Conservation (phyloP, 2,888 invertebrate species). For the Lampropteryx suffumata region DNA sequence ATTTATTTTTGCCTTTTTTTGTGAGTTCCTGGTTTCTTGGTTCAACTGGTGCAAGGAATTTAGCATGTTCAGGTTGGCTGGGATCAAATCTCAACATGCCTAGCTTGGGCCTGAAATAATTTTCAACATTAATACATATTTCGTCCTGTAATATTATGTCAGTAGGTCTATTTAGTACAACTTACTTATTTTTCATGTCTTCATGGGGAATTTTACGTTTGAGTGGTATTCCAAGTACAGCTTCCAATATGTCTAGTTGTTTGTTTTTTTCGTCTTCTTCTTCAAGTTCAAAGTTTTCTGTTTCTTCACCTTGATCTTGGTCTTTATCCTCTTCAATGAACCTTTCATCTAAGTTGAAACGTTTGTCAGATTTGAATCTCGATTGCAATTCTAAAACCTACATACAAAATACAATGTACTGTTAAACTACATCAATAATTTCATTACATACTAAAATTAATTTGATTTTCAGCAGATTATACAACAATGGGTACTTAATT, state of each 20-base stretch:
- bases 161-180: no score
- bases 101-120: slow-evolving; percentile 57
- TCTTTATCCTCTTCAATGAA: slow-evolving; percentile 84
- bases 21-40: slow-evolving; percentile 46
- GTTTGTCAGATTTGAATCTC: slow-evolving; percentile 88
- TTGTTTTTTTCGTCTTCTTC: slow-evolving; percentile 75
- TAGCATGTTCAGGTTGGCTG: slow-evolving; percentile 84
- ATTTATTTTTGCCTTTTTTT: slow-evolving; percentile 67
- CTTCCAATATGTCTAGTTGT: slow-evolving; percentile 80
- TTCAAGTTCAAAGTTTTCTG: slow-evolving; percentile 59
- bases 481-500: no score
- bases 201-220: slow-evolving; percentile 32
- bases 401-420: slow-evolving; percentile 24
- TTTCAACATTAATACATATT: slow-evolving; percentile 4
- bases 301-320: slow-evolving; percentile 43
- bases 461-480: no score
- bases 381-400: slow-evolving; percentile 88
- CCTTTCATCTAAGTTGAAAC: slow-evolving; percentile 89
- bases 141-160: no score
- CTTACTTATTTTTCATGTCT: slow-evolving; percentile 59
- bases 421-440: neutral
- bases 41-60: slow-evolving; percentile 78
- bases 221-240: slow-evolving; percentile 74
- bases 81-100: slow-evolving; percentile 88
- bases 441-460: no score